Evolutionary conservation across 1,140 invertebrate species (phyloP), one percentile per base, ranked within the genome.

Genomic region (Diorhabda carinulata): DNA sequence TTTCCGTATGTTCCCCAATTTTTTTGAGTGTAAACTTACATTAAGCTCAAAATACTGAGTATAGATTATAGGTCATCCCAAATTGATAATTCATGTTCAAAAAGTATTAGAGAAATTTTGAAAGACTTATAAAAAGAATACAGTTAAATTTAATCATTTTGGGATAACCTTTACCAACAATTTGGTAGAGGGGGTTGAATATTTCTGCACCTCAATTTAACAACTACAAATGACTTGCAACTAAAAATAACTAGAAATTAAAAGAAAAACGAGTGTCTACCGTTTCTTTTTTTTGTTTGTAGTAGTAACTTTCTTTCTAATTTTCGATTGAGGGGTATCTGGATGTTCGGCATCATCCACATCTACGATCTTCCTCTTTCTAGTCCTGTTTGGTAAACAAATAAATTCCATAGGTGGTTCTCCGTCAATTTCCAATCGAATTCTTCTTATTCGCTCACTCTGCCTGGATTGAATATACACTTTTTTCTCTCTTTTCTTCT

Each of bases 381-480:
- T 71, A 42, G 70, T 80, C 43, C 72, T 65, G 61, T 73, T 61
- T 9, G 74, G 73, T 25, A 79, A 64, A 61, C 61, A 78, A 42
- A 71, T 62, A 63, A 76, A 74, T 57, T 65, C 69, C 56, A 75
- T 41, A 4, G 78, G 76, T 43, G 61, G 58, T 64, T 78, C 74
- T 64, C 72, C 59, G 67, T 80, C 78, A 42, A 81, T 77, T 73
- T 79, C 78, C 61, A 76, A 67, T 62, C 78, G 68, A 72, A 76
- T 74, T 64, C 74, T 67, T 43, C 77, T 74, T 44, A 81, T 80
- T 56, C 79, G 68, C 66, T 81, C 79, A 68, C 79, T 81, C 67
- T 78, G 77, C 61, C 79, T 70, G 4, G 77, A 77, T 61, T 77
- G 74, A 44, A 77, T 73, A 60, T 76, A 76, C 57, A 74, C 72